phyloP scores from a whole-genome alignment of 2,888 invertebrate genomes.

The Cactoblastis cactorum region DNA sequence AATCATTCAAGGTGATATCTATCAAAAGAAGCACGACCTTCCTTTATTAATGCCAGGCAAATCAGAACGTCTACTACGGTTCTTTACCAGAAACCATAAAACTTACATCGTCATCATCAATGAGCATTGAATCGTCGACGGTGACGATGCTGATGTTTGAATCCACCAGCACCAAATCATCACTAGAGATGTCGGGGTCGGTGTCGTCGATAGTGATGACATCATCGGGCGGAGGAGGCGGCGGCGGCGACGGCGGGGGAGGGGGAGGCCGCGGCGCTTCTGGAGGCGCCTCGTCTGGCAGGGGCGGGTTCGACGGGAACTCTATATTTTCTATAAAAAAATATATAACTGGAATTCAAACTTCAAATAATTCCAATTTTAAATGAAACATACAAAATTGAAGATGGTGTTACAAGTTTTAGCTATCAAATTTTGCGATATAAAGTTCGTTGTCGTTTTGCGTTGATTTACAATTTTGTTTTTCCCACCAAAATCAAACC shows the following conservation, averaged over 20 bases:
- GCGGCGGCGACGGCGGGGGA: conserved; percentile 28
- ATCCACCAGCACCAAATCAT: conserved; percentile 44
- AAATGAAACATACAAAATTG: no score
- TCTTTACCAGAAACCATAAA: not conserved
- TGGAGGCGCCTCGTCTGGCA: conserved; percentile 66
- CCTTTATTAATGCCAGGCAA: no score
- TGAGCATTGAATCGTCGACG: conserved; percentile 15
- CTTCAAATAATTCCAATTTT: no score
- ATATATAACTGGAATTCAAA: no score
- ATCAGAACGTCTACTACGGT: not conserved
- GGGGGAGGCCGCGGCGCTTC: conserved; percentile 44
- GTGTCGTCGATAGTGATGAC: not conserved
- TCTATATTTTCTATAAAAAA: conserved; percentile 45
- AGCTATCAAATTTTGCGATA: no score
- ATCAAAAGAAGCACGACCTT: no score
- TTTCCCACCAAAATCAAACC: no score
- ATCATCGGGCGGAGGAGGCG: conserved; percentile 18
- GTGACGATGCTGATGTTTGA: conserved; percentile 15
- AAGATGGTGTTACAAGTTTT: no score
- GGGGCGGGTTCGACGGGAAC: conserved; percentile 65
- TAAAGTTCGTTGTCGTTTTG: no score
- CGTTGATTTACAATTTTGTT: no score
- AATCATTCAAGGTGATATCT: no score
- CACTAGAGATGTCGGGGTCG: conserved; percentile 21
- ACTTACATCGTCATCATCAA: conserved; percentile 42